Percentiles rank a stretch among this genome's conserved stretches.
These are phyloP conservation scores for Polymixis flavicincta DNA, from an alignment of 2,888 invertebrate genomes.

Conservation along the genomic window DNA sequence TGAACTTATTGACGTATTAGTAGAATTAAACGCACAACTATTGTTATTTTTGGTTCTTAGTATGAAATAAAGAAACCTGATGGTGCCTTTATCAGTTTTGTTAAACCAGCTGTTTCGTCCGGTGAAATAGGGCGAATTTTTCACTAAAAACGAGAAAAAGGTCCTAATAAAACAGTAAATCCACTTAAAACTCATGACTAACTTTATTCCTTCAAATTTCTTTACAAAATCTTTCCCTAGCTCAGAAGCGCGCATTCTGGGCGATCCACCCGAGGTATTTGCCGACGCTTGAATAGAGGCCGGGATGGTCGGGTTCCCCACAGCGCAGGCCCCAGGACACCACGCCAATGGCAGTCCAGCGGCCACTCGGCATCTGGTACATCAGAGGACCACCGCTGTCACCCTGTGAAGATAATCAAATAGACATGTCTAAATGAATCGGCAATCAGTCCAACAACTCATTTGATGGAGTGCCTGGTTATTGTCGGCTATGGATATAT, in stretches of 20 bases:
- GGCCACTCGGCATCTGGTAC: conserved; percentile 93
- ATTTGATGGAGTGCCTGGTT: background rate
- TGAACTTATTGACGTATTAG: background rate
- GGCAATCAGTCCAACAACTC: background rate
- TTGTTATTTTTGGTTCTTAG: background rate
- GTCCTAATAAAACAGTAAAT: background rate
- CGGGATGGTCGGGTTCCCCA: conserved; percentile 94
- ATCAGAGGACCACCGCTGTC: conserved; percentile 96
- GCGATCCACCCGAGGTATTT: conserved; percentile 94
- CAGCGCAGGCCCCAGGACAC: conserved; percentile 97
- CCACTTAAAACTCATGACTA: conserved; percentile 4
- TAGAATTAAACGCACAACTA: background rate
- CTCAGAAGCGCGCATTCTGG: conserved; percentile 87
- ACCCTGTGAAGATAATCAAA: conserved; percentile 90
- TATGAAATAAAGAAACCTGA: background rate
- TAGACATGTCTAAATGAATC: background rate
- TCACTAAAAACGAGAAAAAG: background rate
- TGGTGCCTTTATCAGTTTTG: background rate
- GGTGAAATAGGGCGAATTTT: background rate
- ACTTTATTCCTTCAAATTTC: conserved; percentile 12
- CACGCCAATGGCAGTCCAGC: conserved; percentile 95
- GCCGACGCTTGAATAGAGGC: conserved; percentile 94
- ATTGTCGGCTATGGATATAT: background rate
- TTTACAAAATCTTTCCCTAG: background rate
- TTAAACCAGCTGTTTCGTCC: background rate